Conservation (phyloP, 2,113 vertebrate genomes). For the Rhinogobius similis region DNA sequence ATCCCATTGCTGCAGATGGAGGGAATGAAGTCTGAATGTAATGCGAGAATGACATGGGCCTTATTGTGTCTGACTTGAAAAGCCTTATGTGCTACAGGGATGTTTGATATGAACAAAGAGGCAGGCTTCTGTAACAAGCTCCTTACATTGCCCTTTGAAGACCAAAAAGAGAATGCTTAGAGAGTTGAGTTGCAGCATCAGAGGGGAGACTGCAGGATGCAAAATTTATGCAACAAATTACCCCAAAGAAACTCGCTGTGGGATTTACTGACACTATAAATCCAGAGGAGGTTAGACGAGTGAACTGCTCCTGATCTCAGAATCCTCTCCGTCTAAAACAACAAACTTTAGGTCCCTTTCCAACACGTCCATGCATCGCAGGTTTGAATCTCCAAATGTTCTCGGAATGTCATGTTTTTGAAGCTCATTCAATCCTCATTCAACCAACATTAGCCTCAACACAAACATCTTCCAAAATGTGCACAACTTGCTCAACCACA, state of each 20-base stretch:
- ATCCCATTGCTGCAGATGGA: neutral
- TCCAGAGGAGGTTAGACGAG: neutral
- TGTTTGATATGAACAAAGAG: slow-evolving; percentile 1
- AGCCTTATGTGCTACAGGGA: neutral
- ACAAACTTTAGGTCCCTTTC: too few species aligned
- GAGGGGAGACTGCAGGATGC: neutral
- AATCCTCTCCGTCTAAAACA: neutral
- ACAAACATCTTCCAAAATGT: neutral
- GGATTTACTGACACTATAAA: neutral
- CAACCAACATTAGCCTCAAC: too few species aligned
- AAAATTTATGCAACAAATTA: neutral
- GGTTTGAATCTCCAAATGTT: too few species aligned
- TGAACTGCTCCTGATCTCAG: neutral
- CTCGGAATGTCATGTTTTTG: too few species aligned
- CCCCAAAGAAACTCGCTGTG: neutral
- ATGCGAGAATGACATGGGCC: neutral
- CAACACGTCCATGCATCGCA: too few species aligned
- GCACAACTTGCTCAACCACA: too few species aligned
- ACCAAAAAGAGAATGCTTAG: neutral
- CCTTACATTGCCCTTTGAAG: neutral
- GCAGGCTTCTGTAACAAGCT: neutral
- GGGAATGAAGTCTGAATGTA: neutral
- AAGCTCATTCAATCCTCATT: too few species aligned
- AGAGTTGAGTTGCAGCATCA: neutral
- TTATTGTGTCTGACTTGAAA: slow-evolving; percentile 8